Evolutionary conservation across 2,113 vertebrate species (phyloP).

Genomic region (Mionectes macconnelli): DNA sequence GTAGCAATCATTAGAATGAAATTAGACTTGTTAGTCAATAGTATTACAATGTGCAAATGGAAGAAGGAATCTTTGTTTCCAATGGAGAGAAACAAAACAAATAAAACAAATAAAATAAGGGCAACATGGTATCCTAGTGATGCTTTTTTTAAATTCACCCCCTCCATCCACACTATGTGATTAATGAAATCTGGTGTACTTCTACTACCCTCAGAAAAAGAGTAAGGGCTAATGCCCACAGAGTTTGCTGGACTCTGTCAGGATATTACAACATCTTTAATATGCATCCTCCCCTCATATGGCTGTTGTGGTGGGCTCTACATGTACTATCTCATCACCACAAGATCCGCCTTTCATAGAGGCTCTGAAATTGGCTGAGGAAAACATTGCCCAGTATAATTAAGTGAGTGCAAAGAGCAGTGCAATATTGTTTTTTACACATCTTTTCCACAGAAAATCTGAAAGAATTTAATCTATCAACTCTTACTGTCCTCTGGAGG

Average conservation of each 20-base stretch:
- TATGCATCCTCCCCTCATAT: neutral
- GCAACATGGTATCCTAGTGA: neutral
- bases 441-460: neutral
- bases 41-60: neutral
- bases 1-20: constrained; percentile 27
- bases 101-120: neutral
- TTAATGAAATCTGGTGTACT: neutral
- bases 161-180: neutral
- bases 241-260: neutral
- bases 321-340: neutral
- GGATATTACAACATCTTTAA: neutral
- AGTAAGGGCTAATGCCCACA: neutral
- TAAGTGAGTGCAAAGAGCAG: neutral
- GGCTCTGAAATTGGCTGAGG: neutral
- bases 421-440: neutral
- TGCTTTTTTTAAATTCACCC: neutral
- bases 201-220: neutral
- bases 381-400: neutral
- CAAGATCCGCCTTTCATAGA: neutral
- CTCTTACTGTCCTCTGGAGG: neutral
- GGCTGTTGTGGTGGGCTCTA: neutral
- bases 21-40: constrained; percentile 54
- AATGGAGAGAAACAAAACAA: neutral
- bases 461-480: neutral
- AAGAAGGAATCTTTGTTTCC: neutral